Percentiles rank a stretch among this genome's conserved stretches.
Conservation (phyloP, 2,113 vertebrate genomes). For the Aptenodytes forsteri region DNA sequence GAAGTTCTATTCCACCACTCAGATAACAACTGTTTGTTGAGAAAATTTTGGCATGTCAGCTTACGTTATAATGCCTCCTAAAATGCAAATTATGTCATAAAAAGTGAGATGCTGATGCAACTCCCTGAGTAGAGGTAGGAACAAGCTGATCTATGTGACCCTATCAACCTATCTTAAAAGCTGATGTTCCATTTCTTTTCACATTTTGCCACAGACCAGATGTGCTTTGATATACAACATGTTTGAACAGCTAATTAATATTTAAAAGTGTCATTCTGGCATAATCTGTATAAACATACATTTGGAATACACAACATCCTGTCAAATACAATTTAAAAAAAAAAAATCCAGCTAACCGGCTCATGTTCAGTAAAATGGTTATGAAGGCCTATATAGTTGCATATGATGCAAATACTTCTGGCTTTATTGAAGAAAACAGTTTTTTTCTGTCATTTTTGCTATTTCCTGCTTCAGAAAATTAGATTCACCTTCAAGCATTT, state of each 20-base stretch:
- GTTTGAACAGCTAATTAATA: conserved; percentile 50
- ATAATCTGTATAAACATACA: not conserved
- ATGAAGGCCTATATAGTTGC: not conserved
- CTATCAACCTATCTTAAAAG: conserved; percentile 32
- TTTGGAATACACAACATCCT: not conserved
- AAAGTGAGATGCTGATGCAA: conserved; percentile 2
- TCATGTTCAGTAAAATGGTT: not conserved
- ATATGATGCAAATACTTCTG: not conserved
- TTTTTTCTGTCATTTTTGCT: not conserved
- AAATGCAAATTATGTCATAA: conserved; percentile 23
- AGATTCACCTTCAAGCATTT: not conserved
- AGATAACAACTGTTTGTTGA: not conserved
- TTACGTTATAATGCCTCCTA: not conserved
- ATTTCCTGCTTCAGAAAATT: not conserved
- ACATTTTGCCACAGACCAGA: conserved; percentile 47
- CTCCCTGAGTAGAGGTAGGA: not conserved
- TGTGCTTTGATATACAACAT: conserved; percentile 40
- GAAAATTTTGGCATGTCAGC: not conserved
- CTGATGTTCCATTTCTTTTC: conserved; percentile 25
- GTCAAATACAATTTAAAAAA: not conserved
- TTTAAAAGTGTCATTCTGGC: conserved; percentile 33
- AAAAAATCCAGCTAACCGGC: not conserved
- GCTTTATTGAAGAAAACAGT: not conserved
- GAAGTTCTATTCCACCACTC: not conserved
- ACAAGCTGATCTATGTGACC: conserved; percentile 25